Evolutionary conservation across 2,113 vertebrate genomes (phyloP).

Genomic region (Hemiprocne comata): DNA sequence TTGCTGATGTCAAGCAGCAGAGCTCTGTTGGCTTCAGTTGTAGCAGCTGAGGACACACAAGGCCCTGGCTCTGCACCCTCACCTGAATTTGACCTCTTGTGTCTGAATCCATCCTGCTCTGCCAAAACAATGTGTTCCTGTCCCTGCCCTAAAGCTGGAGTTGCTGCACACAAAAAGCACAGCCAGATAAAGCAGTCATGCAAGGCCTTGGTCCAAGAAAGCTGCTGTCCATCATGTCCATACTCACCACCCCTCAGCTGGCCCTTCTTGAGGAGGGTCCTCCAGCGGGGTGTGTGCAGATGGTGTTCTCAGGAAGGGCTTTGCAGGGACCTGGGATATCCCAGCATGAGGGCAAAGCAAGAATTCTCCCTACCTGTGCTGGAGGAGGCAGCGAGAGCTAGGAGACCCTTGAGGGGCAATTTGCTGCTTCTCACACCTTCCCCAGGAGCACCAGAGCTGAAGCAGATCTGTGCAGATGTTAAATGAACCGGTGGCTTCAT

Average conservation of each 20-base stretch:
- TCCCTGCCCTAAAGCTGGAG: background rate
- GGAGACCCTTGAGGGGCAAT: background rate
- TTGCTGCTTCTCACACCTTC: background rate
- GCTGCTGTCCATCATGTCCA: background rate
- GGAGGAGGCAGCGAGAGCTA: fast-evolving
- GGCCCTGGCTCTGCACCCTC: background rate
- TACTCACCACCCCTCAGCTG: background rate
- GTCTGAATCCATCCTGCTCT: background rate
- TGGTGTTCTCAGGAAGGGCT: fast-evolving
- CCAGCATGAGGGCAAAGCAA: background rate
- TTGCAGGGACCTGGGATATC: background rate
- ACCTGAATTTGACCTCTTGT: background rate
- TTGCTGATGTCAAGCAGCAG: background rate
- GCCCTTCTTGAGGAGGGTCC: background rate
- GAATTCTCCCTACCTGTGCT: fast-evolving
- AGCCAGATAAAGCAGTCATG: fast-evolving
- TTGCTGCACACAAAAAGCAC: background rate
- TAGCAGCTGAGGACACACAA: background rate
- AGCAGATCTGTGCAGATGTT: background rate
- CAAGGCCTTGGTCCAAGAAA: fast-evolving
- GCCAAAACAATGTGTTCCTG: background rate
- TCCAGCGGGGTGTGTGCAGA: background rate
- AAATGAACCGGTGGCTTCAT: background rate
- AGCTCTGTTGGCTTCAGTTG: background rate
- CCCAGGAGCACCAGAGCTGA: background rate